Base-by-base conservation (phyloP, 2,797 vertebrate species). In the Cossypha niveicapilla region DNA sequence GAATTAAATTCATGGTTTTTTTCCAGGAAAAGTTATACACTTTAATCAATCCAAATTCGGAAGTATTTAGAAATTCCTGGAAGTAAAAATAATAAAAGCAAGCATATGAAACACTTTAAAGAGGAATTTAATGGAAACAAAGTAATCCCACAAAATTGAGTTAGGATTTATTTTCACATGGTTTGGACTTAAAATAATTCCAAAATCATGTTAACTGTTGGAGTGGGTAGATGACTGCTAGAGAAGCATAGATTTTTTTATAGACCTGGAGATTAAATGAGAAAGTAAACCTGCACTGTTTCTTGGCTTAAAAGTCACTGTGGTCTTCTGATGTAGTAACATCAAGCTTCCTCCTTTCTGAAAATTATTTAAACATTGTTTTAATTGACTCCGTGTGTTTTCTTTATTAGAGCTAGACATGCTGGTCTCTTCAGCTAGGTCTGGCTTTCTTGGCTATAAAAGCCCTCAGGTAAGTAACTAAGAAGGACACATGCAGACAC, bases 111-210 rank as follows among this genome's bases (percentile, higher is more conserved):
- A 87, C 77, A 72, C 75, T 96, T 96, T 96, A 92, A 93, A 90
- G 80, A 86, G 62, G 74, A 92, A 94, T 76, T 90, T 86, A 95
- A 92, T 94, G 86, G 92, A 96, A 90, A 86, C 66, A 92, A 74
- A 96, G 83, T 92, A 92, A 91, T 88, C 90, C 91, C 65, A 91
- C 68, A 92, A 95, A 97, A 95, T 89, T 81, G 88, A 83, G 78
- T 78, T 88, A 88, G 92, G 88, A 84, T 94, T 96, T 96, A 94
- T 96, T 97, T 97, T 95, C 91, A 86, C 62, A 75, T 95, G 93
- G 80, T 92, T 80, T 94, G 75, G 80, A 82, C 95, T 88, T 96
- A 93, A 96, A 96, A 94, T 95, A 92, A 96, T 94, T 96, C 76
- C 76, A 92, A 93, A 95, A 88, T 95, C 87, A 95, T 94, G 92